A percentile compares a stretch with the other conserved stretches of the same genome.
phyloP scores from a whole-genome alignment of 2,113 vertebrate genomes.

The Gambusia affinis region DNA sequence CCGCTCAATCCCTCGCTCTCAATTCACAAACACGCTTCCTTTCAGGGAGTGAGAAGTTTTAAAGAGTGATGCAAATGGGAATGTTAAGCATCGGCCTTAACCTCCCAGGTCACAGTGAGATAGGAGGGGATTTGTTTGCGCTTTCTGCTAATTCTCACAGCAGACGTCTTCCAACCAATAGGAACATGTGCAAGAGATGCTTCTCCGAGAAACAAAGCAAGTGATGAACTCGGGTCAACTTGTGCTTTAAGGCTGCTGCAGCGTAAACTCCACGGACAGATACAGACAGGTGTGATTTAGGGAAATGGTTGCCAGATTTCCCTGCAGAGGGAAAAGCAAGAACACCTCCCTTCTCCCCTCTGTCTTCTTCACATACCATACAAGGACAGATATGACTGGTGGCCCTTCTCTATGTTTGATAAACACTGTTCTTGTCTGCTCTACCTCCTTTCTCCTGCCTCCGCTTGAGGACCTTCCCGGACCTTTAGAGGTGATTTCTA shows the following conservation, averaged over 20 bases:
- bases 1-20: constrained; percentile 22
- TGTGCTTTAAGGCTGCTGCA: constrained; percentile 14
- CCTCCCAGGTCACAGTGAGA: constrained; percentile 20
- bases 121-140: not conserved
- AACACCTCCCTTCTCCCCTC: constrained; percentile 50
- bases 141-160: constrained; percentile 15
- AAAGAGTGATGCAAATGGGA: constrained; percentile 34
- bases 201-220: constrained; percentile 14
- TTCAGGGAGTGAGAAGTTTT: constrained; percentile 41
- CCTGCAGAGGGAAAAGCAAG: constrained; percentile 52
- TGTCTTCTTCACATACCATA: constrained; percentile 74
- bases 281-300: constrained; percentile 63
- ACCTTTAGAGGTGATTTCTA: constrained; percentile 56
- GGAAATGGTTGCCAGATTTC: constrained; percentile 48
- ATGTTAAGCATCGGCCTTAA: constrained; percentile 14
- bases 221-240: constrained; percentile 22
- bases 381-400: constrained; percentile 78
- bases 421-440: constrained; percentile 72
- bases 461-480: constrained; percentile 23
- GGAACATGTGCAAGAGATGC: not conserved
- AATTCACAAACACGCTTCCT: constrained; percentile 41
- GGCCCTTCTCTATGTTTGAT: constrained; percentile 73
- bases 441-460: constrained; percentile 55
- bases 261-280: constrained; percentile 22
- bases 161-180: constrained; percentile 2